Base-by-base conservation (phyloP, 1,140 invertebrate genomes). In the Lordiphosa stackelbergi region DNA sequence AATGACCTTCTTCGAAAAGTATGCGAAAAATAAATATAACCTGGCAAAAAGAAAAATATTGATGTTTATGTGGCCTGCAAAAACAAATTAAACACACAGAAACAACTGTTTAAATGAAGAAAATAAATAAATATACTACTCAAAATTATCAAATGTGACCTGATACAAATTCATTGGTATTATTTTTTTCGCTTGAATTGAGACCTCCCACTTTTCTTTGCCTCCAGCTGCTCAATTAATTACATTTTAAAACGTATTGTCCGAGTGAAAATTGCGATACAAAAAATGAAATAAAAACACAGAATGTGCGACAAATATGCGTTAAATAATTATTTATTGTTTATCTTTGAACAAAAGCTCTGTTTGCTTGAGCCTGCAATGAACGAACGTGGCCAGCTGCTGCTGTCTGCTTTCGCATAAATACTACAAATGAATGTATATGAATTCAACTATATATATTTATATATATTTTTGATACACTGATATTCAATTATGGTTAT, bases 401-500 rank as follows among this genome's bases (percentile, higher is more conserved):
- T 42, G 54, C 36, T 59, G 57, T 53, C 53, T 70, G 66, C 61
- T 38, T 11, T 13, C 34, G 49, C 40, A 57, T 51, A 53, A 49
- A 42, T 38, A 43, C 46, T 53, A 24, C 46, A 35, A 36, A 28
- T 40, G 45, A 45, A 56, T 46, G 46, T 45, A 56, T 47, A 58
- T 58, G 52, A 37, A 38, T n/a, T n/a, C n/a, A n/a, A n/a, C n/a
- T n/a, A n/a, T n/a, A n/a, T n/a, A n/a, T 6, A 24, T 6, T 1
- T 6, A 55, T 63, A 53, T 71, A 61, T 61, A 59, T 68, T 43
- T 52, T 65, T 79, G 69, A 69, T 79, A n/a, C 70, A 70, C 74
- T 70, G 58, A 62, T 62, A 79, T 79, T 79, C 66, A 79, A 79
- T 81, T 81, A 70, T 47, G 61, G 53, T 81, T 81, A 81, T 81